Conservation (phyloP, 2,113 vertebrate genomes). For the Heterochromis multidens region DNA sequence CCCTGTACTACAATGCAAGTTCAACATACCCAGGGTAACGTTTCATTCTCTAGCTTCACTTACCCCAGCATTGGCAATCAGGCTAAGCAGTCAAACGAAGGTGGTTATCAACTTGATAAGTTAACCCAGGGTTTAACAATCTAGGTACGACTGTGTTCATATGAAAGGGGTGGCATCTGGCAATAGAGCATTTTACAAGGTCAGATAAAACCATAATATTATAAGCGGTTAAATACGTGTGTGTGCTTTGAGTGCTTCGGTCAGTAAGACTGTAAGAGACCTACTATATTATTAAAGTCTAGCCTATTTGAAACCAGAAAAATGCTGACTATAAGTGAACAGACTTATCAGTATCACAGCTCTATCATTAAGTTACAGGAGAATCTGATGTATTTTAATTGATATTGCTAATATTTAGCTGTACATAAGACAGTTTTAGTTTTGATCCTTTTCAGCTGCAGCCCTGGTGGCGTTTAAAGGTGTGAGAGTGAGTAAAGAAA, state of each 20-base stretch:
- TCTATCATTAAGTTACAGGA: background rate
- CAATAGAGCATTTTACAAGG: background rate
- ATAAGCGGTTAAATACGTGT: background rate
- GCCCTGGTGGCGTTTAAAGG: background rate
- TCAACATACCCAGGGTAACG: background rate
- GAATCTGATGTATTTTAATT: background rate
- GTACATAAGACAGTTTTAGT: background rate
- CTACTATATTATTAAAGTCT: too few relatives aligned
- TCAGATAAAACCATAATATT: background rate
- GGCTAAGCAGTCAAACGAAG: accelerated
- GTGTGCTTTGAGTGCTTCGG: too few relatives aligned
- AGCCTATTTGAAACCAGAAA: too few relatives aligned
- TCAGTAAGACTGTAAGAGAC: too few relatives aligned
- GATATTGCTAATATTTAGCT: background rate
- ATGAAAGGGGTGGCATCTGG: background rate
- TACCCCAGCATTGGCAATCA: background rate
- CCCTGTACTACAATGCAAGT: background rate
- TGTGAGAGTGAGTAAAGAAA: background rate
- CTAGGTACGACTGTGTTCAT: accelerated
- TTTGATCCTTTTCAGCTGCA: background rate
- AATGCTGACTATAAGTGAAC: too few relatives aligned
- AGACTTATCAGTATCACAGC: too few relatives aligned
- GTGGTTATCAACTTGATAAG: background rate
- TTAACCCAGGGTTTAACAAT: background rate
- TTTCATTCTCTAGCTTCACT: background rate